Evolutionary conservation across 1,140 invertebrate genomes (phyloP).

Genomic region (Ericerus pela): DNA sequence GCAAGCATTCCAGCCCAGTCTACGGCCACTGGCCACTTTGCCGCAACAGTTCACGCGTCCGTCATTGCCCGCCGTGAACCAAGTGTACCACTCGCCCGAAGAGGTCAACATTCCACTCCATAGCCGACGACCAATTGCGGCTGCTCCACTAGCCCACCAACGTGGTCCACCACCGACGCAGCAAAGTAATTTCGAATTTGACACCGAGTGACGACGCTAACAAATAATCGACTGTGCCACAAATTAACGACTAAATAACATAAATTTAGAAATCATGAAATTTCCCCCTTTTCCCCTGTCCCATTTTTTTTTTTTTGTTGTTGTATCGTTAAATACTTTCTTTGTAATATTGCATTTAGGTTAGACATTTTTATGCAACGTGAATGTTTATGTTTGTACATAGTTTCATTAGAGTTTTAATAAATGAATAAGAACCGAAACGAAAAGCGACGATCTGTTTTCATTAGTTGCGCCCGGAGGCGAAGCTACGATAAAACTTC

Average conservation of each 20-base stretch:
- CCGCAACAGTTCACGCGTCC: constrained; percentile 17
- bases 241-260: too few relatives aligned
- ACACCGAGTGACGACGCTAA: constrained; percentile 3
- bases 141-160: neutral
- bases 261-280: too few relatives aligned
- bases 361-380: too few relatives aligned
- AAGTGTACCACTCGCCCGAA: constrained; percentile 67
- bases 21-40: constrained; percentile 6
- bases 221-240: neutral
- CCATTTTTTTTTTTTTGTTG: constrained; percentile 2
- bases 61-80: constrained; percentile 24
- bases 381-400: too few relatives aligned
- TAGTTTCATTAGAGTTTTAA: too few relatives aligned
- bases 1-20: constrained; percentile 13
- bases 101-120: constrained; percentile 70
- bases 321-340: constrained; percentile 6
- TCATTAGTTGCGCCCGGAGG: too few relatives aligned
- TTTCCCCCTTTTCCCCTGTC: too few relatives aligned
- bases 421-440: too few relatives aligned
- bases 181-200: constrained; percentile 16
- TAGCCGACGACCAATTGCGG: constrained; percentile 43
- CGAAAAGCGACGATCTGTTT: too few relatives aligned
- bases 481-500: too few relatives aligned
- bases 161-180: constrained; percentile 2
- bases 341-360: constrained; percentile 9